Evolutionary conservation across 2,888 invertebrate genomes (phyloP).

Genomic region (Maniola hyperantus): DNA sequence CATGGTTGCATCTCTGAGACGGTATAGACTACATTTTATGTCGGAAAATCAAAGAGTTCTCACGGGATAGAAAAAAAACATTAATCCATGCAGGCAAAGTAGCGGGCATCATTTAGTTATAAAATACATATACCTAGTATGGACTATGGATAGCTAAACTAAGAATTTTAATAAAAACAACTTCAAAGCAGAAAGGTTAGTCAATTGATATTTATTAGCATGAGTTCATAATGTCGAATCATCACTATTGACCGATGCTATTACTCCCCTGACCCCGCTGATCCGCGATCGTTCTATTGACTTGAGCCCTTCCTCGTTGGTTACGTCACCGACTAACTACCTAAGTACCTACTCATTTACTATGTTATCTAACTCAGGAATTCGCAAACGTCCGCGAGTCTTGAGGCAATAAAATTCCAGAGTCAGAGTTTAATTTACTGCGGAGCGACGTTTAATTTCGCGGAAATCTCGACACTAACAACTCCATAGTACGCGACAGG

Average conservation of each 20-base stretch:
- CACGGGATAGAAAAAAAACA: too few species aligned
- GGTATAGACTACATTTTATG: too few species aligned
- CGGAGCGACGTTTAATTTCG: constrained; percentile 18
- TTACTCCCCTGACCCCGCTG: constrained; percentile 65
- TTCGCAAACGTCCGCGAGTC: constrained; percentile 7
- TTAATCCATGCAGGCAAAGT: too few species aligned
- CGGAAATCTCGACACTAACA: constrained; percentile 40
- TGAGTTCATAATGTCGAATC: constrained; percentile 65
- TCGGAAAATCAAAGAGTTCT: too few species aligned
- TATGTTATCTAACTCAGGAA: constrained; percentile 14
- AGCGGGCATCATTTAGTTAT: too few species aligned
- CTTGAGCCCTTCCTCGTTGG: constrained; percentile 59
- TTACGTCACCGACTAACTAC: constrained; percentile 21
- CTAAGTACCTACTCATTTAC: constrained; percentile 2
- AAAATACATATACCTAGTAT: too few species aligned
- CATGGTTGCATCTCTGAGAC: too few species aligned
- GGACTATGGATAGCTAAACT: neutral
- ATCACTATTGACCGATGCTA: constrained; percentile 71
- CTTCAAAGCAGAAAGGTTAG: constrained; percentile 16
- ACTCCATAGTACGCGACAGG: constrained; percentile 38
- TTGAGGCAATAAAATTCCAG: constrained; percentile 17
- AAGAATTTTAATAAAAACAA: constrained; percentile 11
- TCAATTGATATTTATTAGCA: constrained; percentile 70
- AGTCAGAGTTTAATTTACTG: constrained; percentile 19
- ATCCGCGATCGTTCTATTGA: constrained; percentile 65